Conservation (phyloP, 2,797 vertebrate species). For the Xenopus petersii region DNA sequence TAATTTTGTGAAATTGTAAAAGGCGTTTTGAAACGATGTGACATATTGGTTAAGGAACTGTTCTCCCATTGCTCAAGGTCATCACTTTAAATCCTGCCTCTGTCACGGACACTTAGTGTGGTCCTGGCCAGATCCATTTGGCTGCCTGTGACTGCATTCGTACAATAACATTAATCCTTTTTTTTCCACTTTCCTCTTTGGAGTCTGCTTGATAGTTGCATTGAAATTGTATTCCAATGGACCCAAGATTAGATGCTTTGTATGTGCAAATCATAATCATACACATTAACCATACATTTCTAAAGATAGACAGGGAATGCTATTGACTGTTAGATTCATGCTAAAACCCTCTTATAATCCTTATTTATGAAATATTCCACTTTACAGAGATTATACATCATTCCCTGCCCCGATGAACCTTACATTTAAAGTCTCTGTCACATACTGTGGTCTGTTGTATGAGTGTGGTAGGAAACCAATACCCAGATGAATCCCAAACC, state of each 20-base stretch:
- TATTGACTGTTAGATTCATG: no score
- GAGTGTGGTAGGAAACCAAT: no score
- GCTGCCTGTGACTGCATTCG: constrained; percentile 27
- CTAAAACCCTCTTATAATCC: no score
- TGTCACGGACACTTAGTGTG: constrained; percentile 27
- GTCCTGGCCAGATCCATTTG: constrained; percentile 30
- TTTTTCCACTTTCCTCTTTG: background rate
- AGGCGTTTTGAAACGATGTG: constrained; percentile 43
- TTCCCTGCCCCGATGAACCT: no score
- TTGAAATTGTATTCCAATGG: background rate
- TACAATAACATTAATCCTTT: constrained; percentile 33
- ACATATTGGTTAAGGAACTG: constrained; percentile 44
- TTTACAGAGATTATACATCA: no score
- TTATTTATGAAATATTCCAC: no score
- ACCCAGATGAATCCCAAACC: no score
- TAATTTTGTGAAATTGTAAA: constrained; percentile 32
- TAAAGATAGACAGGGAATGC: no score
- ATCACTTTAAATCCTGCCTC: constrained; percentile 18
- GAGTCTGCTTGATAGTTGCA: background rate
- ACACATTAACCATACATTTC: no score
- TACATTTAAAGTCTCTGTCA: no score
- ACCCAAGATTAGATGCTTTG: background rate
- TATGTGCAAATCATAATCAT: background rate
- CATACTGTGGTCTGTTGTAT: no score
- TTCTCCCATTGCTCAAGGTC: constrained; percentile 32